A percentile compares a stretch with the other conserved stretches of the same genome.
Evolutionary conservation across 2,888 invertebrate genomes (phyloP).

Genomic region (Icerya purchasi): DNA sequence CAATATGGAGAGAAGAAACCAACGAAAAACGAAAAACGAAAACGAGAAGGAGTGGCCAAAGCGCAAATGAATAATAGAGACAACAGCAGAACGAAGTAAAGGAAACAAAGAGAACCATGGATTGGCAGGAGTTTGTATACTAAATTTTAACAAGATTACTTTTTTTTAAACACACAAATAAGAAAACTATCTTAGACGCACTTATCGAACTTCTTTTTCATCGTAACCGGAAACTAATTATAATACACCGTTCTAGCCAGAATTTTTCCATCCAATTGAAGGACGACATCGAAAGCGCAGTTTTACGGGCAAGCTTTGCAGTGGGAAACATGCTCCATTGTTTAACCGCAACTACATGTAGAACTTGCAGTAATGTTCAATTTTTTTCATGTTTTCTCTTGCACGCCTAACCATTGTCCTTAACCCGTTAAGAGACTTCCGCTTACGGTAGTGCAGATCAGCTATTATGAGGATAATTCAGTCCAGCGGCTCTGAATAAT

Average conservation of each 20-base stretch:
- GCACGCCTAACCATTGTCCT: background rate
- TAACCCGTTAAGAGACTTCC: background rate
- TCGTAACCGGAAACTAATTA: background rate
- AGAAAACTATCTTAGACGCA: no score
- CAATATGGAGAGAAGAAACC: no score
- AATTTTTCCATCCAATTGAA: background rate
- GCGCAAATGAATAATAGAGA: no score
- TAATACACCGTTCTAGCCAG: background rate
- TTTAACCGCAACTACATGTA: background rate
- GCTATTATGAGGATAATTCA: background rate
- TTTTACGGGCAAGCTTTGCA: background rate
- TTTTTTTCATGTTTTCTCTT: background rate
- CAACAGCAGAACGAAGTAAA: no score
- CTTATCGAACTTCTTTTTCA: background rate
- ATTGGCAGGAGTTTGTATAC: no score
- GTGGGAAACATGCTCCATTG: background rate
- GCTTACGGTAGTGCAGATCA: background rate
- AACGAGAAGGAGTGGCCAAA: no score
- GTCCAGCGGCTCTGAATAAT: background rate
- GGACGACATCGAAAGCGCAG: no score
- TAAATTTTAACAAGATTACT: no score
- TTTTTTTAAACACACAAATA: no score
- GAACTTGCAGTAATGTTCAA: background rate
- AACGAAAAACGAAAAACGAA: no score
- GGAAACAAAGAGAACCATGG: no score